A percentile compares a stretch with the other conserved stretches of the same genome.
These are phyloP conservation scores for Pectinophora gossypiella DNA, from an alignment of 1,140 invertebrate genomes.

Conservation along the genomic window DNA sequence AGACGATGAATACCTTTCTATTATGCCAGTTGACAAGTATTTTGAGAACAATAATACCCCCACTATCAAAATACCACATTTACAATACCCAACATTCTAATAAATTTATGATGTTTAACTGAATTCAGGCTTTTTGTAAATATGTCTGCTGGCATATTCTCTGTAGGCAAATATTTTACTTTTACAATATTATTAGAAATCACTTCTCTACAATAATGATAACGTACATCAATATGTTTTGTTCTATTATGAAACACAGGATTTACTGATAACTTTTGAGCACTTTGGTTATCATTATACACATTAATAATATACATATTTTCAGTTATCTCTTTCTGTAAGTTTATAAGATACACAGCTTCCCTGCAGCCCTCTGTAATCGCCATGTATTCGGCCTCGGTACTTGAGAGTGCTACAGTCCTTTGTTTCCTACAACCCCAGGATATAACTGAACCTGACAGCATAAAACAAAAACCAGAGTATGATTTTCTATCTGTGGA, in stretches of 20 bases:
- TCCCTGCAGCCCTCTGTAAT: conserved; percentile 25
- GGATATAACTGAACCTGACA: conserved; percentile 21
- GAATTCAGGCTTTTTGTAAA: conserved; percentile 9
- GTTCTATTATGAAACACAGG: conserved; percentile 16
- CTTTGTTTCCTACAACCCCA: conserved; percentile 20
- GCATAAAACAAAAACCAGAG: conserved; percentile 16
- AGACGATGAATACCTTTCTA: no score
- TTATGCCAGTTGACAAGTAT: no score
- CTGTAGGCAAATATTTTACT: conserved; percentile 18
- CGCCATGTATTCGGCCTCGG: conserved; percentile 37
- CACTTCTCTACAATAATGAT: conserved; percentile 23
- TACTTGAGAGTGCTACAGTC: conserved; percentile 20
- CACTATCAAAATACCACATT: no score
- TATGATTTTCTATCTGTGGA: conserved; percentile 10
- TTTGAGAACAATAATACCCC: no score
- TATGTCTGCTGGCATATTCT: conserved; percentile 15
- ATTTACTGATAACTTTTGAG: conserved; percentile 8
- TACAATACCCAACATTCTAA: conserved; percentile 3
- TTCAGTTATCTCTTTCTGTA: conserved; percentile 9
- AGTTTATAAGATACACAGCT: conserved; percentile 19
- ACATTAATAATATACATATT: no score
- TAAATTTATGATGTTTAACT: not conserved
- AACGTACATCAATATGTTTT: conserved; percentile 38
- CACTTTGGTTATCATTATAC: conserved; percentile 13
- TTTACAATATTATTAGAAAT: conserved; percentile 12